phyloP scores from a whole-genome alignment of 2,797 vertebrate species.

The Danio tinwini region DNA sequence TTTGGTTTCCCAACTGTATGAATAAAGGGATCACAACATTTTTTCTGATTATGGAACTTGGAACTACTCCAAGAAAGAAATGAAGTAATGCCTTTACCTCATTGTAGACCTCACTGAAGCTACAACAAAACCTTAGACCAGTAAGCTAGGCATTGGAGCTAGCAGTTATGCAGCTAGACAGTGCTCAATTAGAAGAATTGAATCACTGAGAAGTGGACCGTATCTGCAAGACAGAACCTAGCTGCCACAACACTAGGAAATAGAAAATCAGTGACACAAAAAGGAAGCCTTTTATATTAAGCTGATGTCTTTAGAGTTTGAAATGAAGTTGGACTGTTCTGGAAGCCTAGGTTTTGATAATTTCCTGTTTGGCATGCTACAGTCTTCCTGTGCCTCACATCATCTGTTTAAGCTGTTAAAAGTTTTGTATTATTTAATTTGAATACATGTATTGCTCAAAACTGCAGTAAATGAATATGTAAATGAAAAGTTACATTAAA shows the following conservation, averaged over 20 bases:
- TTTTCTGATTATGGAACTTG: constrained; percentile 46
- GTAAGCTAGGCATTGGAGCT: constrained; percentile 4
- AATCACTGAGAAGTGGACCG: constrained; percentile 21
- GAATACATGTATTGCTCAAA: too few relatives aligned
- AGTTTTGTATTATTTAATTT: background rate
- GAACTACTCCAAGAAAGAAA: constrained; percentile 31
- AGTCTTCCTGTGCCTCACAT: constrained; percentile 58
- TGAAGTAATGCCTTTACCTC: constrained; percentile 35
- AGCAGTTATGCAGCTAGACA: constrained; percentile 37
- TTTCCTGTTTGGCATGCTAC: constrained; percentile 82
- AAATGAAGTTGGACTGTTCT: constrained; percentile 69
- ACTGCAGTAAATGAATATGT: too few relatives aligned
- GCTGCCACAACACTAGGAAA: constrained; percentile 35
- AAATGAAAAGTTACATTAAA: too few relatives aligned
- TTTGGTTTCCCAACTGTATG: constrained; percentile 46
- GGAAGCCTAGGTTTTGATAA: constrained; percentile 77
- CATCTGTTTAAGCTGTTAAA: constrained; percentile 22
- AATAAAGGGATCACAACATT: constrained; percentile 45
- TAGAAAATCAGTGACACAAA: constrained; percentile 53
- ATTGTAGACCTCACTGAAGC: constrained; percentile 47
- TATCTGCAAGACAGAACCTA: constrained; percentile 36
- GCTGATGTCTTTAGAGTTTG: constrained; percentile 65
- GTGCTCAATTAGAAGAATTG: constrained; percentile 38
- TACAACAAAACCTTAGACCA: constrained; percentile 50
- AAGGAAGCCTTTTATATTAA: constrained; percentile 63